phyloP scores from a whole-genome alignment of 2,888 invertebrate genomes.

The Pandemis heparana region DNA sequence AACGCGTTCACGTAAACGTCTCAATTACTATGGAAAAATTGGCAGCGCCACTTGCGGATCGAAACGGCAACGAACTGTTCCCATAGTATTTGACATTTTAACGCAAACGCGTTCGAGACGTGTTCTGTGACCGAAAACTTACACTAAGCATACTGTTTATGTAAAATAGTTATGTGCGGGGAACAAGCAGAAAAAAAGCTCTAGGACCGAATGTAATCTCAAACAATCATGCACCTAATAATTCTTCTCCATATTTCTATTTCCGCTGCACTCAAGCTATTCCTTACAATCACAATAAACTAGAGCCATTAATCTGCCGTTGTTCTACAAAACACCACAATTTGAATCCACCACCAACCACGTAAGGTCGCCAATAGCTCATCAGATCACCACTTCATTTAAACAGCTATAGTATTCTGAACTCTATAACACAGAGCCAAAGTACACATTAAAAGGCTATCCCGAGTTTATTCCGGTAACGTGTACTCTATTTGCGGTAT shows the following conservation, averaged over 20 bases:
- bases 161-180: too few species aligned
- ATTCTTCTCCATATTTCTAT: constrained; percentile 30
- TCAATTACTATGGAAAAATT: too few species aligned
- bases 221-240: constrained; percentile 8
- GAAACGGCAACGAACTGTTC: too few species aligned
- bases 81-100: too few species aligned
- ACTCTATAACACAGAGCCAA: constrained; percentile 5
- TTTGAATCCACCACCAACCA: constrained; percentile 10
- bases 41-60: too few species aligned
- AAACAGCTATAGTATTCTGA: constrained; percentile 7
- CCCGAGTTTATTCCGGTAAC: constrained; percentile 6
- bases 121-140: too few species aligned
- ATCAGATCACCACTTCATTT: constrained; percentile 3
- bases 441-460: background rate
- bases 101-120: too few species aligned
- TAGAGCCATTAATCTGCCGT: constrained; percentile 30
- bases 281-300: constrained; percentile 40
- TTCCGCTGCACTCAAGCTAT: constrained; percentile 22
- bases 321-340: constrained; percentile 22
- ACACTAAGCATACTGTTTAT: too few species aligned
- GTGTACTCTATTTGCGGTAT: constrained; percentile 28
- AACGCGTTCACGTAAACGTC: too few species aligned
- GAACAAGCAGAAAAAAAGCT: too few species aligned
- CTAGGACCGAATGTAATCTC: background rate
- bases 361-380: constrained; percentile 15